Base-by-base conservation (phyloP, 2,113 vertebrate genomes). In the Pipa parva region DNA sequence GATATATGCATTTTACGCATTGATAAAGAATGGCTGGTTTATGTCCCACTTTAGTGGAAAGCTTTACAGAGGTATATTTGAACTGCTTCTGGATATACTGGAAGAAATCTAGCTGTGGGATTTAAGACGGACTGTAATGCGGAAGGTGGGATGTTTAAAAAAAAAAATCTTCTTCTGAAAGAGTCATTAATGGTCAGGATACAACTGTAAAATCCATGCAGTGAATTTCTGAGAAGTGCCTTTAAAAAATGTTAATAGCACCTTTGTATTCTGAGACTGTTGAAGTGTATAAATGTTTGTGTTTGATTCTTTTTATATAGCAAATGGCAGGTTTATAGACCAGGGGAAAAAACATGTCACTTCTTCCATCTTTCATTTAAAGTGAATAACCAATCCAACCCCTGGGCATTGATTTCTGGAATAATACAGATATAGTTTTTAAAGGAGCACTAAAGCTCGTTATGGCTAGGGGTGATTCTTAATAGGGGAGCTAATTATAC, bases 251-350 rank as follows among this genome's bases (percentile, higher is more conserved):
- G 37, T 15, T 33, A 33, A 33, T 18, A 58, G 55, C 18, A 11
- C n/a, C 18, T 58, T 12, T 36, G 18, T 13, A 36, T 15, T 21
- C 31, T 22, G 9, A 9, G 5, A 31, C 15, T 57, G n/a, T 26
- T 7, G 51, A 20, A 50, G 63, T 67, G 42, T 67, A 67, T 58
- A 67, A 67, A 68, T 59, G 13, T 20, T n/a, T 49, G 39, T 9
- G 29, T 27, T 46, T 51, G 21, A 24, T 6, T 12, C n/a, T 15
- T 7, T 20, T 27, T 39, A 39, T 26, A 39, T 31, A 17, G 27
- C 7, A 29, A 22, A 20, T 52, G 31, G 57, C 56, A 59, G 56
- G 11, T 28, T 39, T 17, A 21, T 28, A 51, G 31, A n/a, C 22
- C 3, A 39, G 11, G n/a, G n/a, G n/a, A n/a, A 59, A n/a, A 27